Conservation (phyloP, 1,140 invertebrate genomes). For the Hycleus cichorii region DNA sequence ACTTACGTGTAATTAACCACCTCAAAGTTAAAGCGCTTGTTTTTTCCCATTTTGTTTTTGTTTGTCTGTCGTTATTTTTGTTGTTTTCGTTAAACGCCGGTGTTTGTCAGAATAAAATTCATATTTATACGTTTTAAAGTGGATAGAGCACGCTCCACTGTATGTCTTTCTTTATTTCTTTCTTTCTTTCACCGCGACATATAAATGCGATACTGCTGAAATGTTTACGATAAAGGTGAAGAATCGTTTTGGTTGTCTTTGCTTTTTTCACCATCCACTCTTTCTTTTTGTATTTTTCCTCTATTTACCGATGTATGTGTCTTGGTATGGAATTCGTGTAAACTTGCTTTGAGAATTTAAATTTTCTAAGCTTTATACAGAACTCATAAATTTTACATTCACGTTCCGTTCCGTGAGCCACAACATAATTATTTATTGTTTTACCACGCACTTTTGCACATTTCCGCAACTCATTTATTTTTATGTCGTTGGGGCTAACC, state of each 20-base stretch:
- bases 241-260: not conserved
- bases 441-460: too few species aligned
- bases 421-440: too few species aligned
- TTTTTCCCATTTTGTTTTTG: not conserved
- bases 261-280: not conserved
- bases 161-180: not conserved
- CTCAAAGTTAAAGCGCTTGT: not conserved
- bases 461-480: too few species aligned
- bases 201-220: not conserved
- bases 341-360: constrained; percentile 5
- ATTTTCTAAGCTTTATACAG: not conserved
- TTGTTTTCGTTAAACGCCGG: not conserved
- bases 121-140: constrained; percentile 1
- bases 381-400: constrained; percentile 11
- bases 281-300: not conserved
- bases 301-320: not conserved
- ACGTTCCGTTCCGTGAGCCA: not conserved
- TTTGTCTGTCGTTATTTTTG: not conserved
- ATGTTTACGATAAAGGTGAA: constrained; percentile 9
- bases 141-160: not conserved
- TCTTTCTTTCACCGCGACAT: not conserved
- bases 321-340: not conserved
- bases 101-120: too few species aligned
- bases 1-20: not conserved
- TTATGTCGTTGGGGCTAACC: too few species aligned